Percentiles rank a stretch among this genome's conserved stretches.
These are phyloP conservation scores for Diplodus sargus DNA, from an alignment of 2,797 vertebrate genomes.

Conservation along the genomic window DNA sequence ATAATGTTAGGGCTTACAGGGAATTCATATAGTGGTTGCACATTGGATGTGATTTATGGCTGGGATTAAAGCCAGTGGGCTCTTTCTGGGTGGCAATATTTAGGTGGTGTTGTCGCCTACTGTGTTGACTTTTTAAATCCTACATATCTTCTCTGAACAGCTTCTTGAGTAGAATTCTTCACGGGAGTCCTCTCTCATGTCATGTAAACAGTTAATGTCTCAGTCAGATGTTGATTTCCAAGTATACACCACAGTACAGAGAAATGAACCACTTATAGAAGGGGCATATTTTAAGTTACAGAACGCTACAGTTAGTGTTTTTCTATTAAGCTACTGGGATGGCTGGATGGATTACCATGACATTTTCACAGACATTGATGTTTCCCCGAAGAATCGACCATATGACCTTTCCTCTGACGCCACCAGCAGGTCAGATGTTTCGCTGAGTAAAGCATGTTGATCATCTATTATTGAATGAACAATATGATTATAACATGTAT, in stretches of 20 bases:
- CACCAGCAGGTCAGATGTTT: not conserved
- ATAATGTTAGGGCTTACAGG: conserved; percentile 38
- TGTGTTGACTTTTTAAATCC: conserved; percentile 26
- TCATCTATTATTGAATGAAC: not conserved
- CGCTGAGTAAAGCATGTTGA: not conserved
- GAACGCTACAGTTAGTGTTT: not conserved
- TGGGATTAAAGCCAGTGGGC: conserved; percentile 37
- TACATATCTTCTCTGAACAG: conserved; percentile 13
- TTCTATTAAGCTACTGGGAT: not conserved
- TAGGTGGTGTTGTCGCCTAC: conserved; percentile 36
- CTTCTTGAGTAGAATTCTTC: conserved; percentile 3
- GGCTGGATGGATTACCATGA: not conserved
- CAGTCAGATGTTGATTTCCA: conserved; percentile 19
- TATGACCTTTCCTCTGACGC: not conserved
- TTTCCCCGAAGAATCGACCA: not conserved
- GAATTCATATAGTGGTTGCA: conserved; percentile 32
- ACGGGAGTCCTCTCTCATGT: not conserved
- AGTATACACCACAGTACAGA: not conserved
- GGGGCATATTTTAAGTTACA: not conserved
- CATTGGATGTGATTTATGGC: conserved; percentile 42
- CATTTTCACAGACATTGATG: not conserved
- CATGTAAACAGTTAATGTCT: conserved; percentile 20
- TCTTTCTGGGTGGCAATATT: conserved; percentile 41
- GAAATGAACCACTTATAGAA: not conserved
- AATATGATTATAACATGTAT: not conserved